A percentile compares a stretch with the other conserved stretches of the same genome.
These are phyloP conservation scores for Panzeria rudis DNA, from an alignment of 2,888 invertebrate species.

Conservation along the genomic window DNA sequence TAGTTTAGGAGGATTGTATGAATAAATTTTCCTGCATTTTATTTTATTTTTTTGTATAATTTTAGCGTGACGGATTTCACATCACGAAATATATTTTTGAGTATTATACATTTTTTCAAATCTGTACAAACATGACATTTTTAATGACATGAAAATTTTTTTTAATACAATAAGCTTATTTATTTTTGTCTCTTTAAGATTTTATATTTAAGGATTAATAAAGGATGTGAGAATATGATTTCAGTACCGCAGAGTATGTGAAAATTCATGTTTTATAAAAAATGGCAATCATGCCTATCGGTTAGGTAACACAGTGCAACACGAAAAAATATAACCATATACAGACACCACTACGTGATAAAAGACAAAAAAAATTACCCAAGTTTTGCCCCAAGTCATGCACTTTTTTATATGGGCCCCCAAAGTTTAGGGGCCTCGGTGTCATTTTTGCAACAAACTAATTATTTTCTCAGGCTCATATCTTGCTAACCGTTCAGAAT, in stretches of 20 bases:
- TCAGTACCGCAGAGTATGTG: background rate
- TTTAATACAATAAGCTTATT: background rate
- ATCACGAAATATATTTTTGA: conserved; percentile 56
- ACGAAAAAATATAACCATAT: too few species aligned
- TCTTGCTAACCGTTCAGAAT: too few species aligned
- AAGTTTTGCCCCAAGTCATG: too few species aligned
- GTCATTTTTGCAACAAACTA: too few species aligned
- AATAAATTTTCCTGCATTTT: conserved; percentile 42
- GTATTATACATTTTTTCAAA: conserved; percentile 37
- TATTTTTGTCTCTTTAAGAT: background rate
- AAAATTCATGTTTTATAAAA: conserved; percentile 2
- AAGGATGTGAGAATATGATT: conserved; percentile 45
- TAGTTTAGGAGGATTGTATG: conserved; percentile 25
- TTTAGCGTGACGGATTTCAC: conserved; percentile 65
- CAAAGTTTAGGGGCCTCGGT: too few species aligned
- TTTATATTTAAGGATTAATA: conserved; percentile 34
- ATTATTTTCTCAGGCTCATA: too few species aligned
- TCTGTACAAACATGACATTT: conserved; percentile 59
- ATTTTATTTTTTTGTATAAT: conserved; percentile 32
- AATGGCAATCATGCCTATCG: background rate
- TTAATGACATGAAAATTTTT: conserved; percentile 45
- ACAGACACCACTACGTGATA: too few species aligned
- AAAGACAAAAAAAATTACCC: too few species aligned
- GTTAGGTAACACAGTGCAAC: background rate
- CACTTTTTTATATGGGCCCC: too few species aligned